Evolutionary conservation across 1,140 invertebrate species (phyloP).

Genomic region (Panagrolaimus sp.): DNA sequence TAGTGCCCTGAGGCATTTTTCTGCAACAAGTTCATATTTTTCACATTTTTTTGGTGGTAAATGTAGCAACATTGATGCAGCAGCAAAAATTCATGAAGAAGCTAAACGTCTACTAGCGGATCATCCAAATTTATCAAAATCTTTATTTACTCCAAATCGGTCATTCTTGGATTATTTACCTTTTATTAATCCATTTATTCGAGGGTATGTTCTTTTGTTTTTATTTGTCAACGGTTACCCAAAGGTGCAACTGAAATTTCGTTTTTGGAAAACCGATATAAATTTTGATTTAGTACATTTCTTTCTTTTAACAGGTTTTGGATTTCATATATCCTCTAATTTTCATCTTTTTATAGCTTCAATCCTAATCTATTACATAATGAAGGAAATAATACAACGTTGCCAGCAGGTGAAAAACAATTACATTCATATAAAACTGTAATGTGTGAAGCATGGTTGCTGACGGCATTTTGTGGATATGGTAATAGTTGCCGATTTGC

Average conservation of each 20-base stretch:
- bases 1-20: too few species aligned
- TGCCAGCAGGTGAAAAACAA: background rate
- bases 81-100: too few species aligned
- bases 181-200: conserved; percentile 6
- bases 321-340: background rate
- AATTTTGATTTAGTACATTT: too few species aligned
- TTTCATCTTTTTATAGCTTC: background rate
- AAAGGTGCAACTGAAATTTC: too few species aligned
- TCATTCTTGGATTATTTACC: background rate
- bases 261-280: too few species aligned
- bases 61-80: too few species aligned
- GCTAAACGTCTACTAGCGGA: too few species aligned
- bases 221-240: background rate
- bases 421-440: conserved; percentile 39
- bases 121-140: too few species aligned
- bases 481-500: conserved; percentile 39
- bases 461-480: conserved; percentile 28
- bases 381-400: background rate
- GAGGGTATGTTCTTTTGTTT: background rate
- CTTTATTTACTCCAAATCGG: too few species aligned
- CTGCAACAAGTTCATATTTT: too few species aligned
- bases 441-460: conserved; percentile 41
- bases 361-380: background rate
- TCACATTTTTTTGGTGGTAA: too few species aligned
- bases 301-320: too few species aligned